Evolutionary conservation across 2,797 vertebrate species (phyloP), one percentile per base, ranked within the genome.

Genomic region (Rhinatrema bivittatum): DNA sequence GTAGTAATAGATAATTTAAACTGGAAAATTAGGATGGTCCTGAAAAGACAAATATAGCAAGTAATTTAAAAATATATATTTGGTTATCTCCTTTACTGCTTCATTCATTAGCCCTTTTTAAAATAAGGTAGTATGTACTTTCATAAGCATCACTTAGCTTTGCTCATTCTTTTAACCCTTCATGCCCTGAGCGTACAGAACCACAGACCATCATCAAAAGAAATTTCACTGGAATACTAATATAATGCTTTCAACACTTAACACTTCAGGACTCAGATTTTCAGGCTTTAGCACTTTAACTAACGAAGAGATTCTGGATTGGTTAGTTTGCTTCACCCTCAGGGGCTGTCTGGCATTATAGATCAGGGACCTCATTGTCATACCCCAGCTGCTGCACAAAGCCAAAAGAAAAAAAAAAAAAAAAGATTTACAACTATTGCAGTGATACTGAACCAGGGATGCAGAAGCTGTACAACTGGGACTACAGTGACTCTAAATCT

Each of bases 341-440:
- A 12, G 47, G 71, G 72, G 69, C 70, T 83, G 78, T 74, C 74
- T 87, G 78, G 76, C 87, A 87, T 87, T 84, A 85, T 56, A 79
- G 84, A 89, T 81, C 80, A 72, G 59, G 82, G 81, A 86, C 82
- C 79, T 88, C 79, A 86, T 85, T 88, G 86, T 77, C 71, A 65
- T 81, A 72, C 68, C 82, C 82, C 89, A 88, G 87, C 85, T 85
- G 88, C 81, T 81, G 77, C 72, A 81, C 78, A 78, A 83, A 87
- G 76, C 76, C 69, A 67, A 71, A 66, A 62, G 47, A 86, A 87
- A 85, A 85, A 88, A 84, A 72, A 86, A 87, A 85, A 85, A 88
- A 84, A 72, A 83, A 88, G 86, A 91, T 91, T 91, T 90, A 85
- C 62, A 81, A 85, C 80, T 70, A 76, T 85, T 91, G 86, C 80